Conservation (phyloP, 2,888 invertebrate genomes). For the Druceiella hillmani region DNA sequence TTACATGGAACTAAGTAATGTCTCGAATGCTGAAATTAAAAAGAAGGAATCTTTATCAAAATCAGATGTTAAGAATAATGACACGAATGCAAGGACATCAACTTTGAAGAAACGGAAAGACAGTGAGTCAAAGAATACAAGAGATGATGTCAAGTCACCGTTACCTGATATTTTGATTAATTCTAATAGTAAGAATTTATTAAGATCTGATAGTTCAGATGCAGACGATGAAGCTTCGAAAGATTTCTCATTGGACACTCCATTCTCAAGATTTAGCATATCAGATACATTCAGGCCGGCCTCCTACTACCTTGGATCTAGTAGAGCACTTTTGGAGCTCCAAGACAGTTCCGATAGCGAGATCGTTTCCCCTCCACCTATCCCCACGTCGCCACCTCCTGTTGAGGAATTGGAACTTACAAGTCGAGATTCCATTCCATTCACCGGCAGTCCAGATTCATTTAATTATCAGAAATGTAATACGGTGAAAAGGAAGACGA, state of each 20-base stretch:
- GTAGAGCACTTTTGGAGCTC: conserved; percentile 58
- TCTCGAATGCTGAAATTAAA: conserved; percentile 30
- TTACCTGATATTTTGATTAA: conserved; percentile 58
- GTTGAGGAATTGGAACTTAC: conserved; percentile 61
- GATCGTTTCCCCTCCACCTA: conserved; percentile 70
- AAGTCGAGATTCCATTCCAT: conserved; percentile 46
- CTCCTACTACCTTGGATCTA: conserved; percentile 76
- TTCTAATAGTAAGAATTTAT: conserved; percentile 34
- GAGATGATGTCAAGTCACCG: conserved; percentile 39
- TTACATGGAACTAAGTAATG: conserved; percentile 72
- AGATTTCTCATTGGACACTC: conserved; percentile 65
- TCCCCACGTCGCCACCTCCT: conserved; percentile 70
- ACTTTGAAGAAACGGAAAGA: too few species aligned
- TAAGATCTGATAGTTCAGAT: conserved; percentile 69
- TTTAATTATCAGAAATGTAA: conserved; percentile 46
- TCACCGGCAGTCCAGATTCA: conserved; percentile 34
- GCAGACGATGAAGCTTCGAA: conserved; percentile 79
- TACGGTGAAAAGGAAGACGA: conserved; percentile 43
- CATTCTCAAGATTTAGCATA: conserved; percentile 66
- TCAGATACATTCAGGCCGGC: conserved; percentile 86
- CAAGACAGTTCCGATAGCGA: conserved; percentile 81
- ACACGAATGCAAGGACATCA: too few species aligned
- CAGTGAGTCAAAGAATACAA: too few species aligned
- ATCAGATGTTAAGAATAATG: conserved; percentile 21
- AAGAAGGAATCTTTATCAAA: conserved; percentile 16